These are phyloP conservation scores for Dynastes tityus DNA, from an alignment of 2,888 invertebrate species.

Conservation along the genomic window DNA sequence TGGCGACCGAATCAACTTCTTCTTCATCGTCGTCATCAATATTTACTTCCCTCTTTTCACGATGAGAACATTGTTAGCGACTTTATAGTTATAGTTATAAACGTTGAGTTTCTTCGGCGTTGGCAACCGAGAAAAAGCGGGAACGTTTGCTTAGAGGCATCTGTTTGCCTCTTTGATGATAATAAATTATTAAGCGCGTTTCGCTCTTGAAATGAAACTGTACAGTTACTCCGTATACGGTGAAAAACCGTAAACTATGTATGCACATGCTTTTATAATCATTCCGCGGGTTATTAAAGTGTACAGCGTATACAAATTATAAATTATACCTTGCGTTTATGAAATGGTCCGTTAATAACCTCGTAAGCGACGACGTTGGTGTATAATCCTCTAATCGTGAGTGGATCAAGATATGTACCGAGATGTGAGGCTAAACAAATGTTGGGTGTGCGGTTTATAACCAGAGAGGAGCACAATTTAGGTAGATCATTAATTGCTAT, in stretches of 20 bases:
- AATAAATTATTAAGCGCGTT: constrained; percentile 16
- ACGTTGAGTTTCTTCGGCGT: neutral
- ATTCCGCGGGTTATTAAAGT: neutral
- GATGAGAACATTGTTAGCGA: constrained; percentile 14
- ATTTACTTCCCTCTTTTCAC: constrained; percentile 1
- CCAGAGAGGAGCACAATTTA: too few species aligned
- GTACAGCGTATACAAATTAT: neutral
- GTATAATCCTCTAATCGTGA: too few species aligned
- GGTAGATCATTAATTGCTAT: too few species aligned
- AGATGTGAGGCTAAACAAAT: too few species aligned
- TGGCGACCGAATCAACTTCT: constrained; percentile 10
- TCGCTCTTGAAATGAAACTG: constrained; percentile 4
- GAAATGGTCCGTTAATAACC: neutral
- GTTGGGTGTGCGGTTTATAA: too few species aligned
- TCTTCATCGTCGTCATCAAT: neutral
- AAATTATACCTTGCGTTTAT: constrained; percentile 9
- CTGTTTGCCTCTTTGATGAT: neutral
- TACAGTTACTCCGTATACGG: constrained; percentile 21
- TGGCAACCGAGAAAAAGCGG: neutral
- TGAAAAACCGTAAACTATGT: constrained; percentile 29
- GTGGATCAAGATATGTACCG: too few species aligned
- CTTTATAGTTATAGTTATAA: neutral
- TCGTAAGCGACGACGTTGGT: too few species aligned
- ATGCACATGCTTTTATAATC: constrained; percentile 4
- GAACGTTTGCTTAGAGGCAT: constrained; percentile 2